Evolutionary conservation across 2,113 vertebrate genomes (phyloP).

Genomic region (Microtus ochrogaster): DNA sequence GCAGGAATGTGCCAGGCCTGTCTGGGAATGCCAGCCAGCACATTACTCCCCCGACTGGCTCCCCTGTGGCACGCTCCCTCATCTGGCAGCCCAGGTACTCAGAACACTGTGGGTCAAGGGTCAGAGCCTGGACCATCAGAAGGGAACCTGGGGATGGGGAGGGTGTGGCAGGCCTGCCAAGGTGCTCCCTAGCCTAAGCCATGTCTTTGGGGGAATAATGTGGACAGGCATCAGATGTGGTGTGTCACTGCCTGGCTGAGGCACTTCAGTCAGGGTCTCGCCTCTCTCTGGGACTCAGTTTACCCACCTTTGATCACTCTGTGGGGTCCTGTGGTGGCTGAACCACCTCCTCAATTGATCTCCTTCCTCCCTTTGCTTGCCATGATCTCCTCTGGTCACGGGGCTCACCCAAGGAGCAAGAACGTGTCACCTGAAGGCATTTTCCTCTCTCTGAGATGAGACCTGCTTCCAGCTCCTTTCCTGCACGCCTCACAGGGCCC

Average conservation of each 20-base stretch:
- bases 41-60: not conserved
- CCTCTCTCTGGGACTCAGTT: not conserved
- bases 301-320: not conserved
- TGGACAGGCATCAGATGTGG: too few relatives aligned
- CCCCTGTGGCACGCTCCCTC: not conserved
- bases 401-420: not conserved
- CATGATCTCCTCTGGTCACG: not conserved
- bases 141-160: too few relatives aligned
- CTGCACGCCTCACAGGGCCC: not conserved
- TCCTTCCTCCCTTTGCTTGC: not conserved
- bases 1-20: slow-evolving; percentile 72
- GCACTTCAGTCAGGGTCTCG: not conserved
- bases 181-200: not conserved
- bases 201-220: not conserved
- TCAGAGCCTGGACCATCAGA: not conserved
- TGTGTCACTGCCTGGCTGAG: accelerated
- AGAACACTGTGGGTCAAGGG: accelerated
- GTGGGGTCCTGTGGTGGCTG: not conserved
- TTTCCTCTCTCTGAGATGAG: not conserved
- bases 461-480: not conserved
- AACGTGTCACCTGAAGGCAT: not conserved
- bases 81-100: not conserved
- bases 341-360: not conserved
- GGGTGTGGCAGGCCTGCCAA: not conserved
- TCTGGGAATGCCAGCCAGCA: slow-evolving; percentile 60